phyloP scores from a whole-genome alignment of 2,888 invertebrate genomes.

The Melieria crassipennis region DNA sequence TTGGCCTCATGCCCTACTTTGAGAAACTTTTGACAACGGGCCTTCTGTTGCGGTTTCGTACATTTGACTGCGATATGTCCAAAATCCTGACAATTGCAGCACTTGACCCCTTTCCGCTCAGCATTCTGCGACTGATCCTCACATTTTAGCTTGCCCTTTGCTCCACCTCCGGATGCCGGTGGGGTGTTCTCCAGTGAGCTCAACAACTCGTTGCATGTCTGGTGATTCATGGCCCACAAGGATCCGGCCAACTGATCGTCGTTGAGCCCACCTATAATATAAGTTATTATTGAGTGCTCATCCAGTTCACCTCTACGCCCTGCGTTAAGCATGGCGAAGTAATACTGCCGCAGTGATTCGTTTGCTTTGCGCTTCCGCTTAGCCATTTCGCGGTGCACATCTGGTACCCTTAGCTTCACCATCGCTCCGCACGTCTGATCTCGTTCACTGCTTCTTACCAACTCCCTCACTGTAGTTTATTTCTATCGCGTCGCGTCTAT shows the following conservation, averaged over 20 bases:
- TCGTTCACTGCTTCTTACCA: no score
- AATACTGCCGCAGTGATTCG: constrained; percentile 34
- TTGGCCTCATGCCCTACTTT: constrained; percentile 37
- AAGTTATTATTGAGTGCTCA: constrained; percentile 22
- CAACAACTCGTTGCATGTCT: constrained; percentile 31
- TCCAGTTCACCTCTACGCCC: constrained; percentile 25
- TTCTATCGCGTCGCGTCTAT: no score
- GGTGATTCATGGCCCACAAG: constrained; percentile 5
- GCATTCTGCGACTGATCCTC: background rate
- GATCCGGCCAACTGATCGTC: constrained; percentile 9
- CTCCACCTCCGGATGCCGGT: background rate
- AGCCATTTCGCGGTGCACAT: constrained; percentile 14
- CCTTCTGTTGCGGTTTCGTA: constrained; percentile 32
- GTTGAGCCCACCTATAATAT: constrained; percentile 21
- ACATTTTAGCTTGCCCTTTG: background rate
- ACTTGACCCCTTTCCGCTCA: constrained; percentile 23
- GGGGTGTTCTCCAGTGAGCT: constrained; percentile 26
- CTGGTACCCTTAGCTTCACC: constrained; percentile 20
- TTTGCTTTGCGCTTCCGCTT: constrained; percentile 7
- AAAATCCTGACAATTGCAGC: constrained; percentile 36
- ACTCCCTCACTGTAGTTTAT: no score
- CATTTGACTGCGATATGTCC: constrained; percentile 37
- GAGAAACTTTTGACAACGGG: constrained; percentile 23
- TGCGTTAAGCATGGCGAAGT: constrained; percentile 30
- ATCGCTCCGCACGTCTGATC: no score